Evolutionary conservation across 1,140 invertebrate genomes (phyloP).

Genomic region (Aphaenogaster ashmeadi): DNA sequence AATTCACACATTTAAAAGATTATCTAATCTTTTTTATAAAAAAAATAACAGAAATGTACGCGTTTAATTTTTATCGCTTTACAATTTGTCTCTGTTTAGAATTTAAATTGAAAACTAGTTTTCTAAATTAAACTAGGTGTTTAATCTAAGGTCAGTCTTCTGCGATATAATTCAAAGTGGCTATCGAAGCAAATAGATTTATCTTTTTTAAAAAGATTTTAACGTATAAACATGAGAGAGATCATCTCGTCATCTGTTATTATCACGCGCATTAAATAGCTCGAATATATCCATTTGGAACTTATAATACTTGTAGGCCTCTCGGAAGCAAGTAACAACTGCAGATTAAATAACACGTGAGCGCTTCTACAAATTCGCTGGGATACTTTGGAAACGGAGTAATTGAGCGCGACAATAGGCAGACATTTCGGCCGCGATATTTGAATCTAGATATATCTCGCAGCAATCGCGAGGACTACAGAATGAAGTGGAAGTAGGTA

Average conservation of each 20-base stretch:
- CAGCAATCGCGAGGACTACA: conserved; percentile 71
- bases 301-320: background rate
- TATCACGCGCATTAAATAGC: background rate
- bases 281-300: conserved; percentile 6
- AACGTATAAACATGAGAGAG: background rate
- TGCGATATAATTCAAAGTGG: background rate
- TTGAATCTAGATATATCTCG: conserved; percentile 59
- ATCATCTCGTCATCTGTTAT: background rate
- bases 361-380: background rate
- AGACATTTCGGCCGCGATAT: conserved; percentile 46
- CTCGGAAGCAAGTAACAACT: background rate
- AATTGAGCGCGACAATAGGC: conserved; percentile 39
- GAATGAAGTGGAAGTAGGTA: conserved; percentile 83
- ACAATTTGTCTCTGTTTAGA: conserved; percentile 1
- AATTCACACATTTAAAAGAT: background rate
- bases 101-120: conserved; percentile 4
- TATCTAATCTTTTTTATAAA: no score
- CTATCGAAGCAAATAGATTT: background rate
- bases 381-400: conserved; percentile 34
- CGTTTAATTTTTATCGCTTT: background rate
- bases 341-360: background rate
- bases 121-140: background rate
- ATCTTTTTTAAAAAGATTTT: background rate
- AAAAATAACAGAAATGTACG: background rate
- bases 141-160: background rate